Conservation (phyloP, 2,888 invertebrate genomes). For the Therioaphis trifolii region DNA sequence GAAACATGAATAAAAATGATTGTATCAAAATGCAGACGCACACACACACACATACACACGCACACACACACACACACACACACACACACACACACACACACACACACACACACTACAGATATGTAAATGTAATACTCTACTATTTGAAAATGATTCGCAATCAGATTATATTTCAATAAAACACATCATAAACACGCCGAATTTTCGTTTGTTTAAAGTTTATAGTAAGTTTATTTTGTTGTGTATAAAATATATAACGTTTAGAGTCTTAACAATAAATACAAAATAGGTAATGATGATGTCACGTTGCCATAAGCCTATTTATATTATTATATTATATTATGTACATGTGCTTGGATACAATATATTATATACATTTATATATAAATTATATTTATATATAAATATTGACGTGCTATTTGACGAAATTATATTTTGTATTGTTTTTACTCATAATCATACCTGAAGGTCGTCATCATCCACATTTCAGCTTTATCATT, state of each 20-base stretch:
- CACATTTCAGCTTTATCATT: no score
- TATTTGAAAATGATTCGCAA: no score
- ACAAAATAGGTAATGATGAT: not conserved
- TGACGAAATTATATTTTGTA: not conserved
- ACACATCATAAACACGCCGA: conserved; percentile 11
- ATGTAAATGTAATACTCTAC: no score
- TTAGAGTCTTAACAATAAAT: not conserved
- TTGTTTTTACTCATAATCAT: no score
- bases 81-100: not conserved
- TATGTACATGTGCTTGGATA: not conserved
- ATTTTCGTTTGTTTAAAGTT: conserved; percentile 37
- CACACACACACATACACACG: not conserved
- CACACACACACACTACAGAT: not conserved
- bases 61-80: not conserved
- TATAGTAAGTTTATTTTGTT: conserved; percentile 29
- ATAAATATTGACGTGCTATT: conserved; percentile 10
- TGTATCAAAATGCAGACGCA: not conserved
- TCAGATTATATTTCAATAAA: not conserved
- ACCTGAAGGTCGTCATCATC: no score
- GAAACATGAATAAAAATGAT: not conserved
- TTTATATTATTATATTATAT: no score
- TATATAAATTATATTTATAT: not conserved
- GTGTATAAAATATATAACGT: conserved; percentile 9
- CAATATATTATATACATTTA: not conserved
- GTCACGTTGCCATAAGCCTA: not conserved